Evolutionary conservation across 2,113 vertebrate genomes (phyloP).

Genomic region (Acrocephalus arundinaceus): DNA sequence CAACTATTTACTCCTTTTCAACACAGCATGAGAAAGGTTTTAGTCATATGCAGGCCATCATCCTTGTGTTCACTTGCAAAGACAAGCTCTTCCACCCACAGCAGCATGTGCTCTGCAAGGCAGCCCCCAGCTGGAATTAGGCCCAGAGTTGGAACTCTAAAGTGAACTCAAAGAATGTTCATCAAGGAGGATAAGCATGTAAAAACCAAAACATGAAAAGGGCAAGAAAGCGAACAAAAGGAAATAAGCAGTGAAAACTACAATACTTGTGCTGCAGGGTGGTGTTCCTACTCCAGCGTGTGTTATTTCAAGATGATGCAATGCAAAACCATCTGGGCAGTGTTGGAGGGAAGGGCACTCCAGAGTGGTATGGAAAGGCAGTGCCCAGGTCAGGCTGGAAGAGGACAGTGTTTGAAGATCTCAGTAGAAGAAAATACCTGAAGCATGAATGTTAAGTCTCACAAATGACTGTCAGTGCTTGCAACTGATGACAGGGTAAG

Average conservation of each 20-base stretch:
- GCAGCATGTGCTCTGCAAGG: background rate
- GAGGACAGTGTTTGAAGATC: background rate
- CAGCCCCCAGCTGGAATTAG: background rate
- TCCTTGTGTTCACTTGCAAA: background rate
- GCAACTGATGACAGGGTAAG: background rate
- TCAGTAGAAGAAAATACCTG: background rate
- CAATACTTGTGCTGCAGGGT: background rate
- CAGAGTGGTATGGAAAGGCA: background rate
- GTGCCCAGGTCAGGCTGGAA: background rate
- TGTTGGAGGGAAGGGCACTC: background rate
- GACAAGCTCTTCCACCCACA: background rate
- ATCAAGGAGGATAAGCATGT: background rate
- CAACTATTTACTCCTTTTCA: background rate
- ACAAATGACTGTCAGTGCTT: background rate
- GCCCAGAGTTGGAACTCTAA: background rate
- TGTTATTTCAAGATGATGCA: background rate
- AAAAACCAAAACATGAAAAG: background rate
- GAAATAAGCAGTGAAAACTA: background rate
- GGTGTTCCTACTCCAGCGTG: fast-evolving
- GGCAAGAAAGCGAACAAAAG: background rate
- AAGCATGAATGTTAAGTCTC: background rate
- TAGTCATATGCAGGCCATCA: background rate
- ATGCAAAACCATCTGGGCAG: background rate
- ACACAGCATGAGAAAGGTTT: background rate
- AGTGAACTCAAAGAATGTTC: background rate